phyloP scores from a whole-genome alignment of 2,888 invertebrate species.

The Epirrita christyi region DNA sequence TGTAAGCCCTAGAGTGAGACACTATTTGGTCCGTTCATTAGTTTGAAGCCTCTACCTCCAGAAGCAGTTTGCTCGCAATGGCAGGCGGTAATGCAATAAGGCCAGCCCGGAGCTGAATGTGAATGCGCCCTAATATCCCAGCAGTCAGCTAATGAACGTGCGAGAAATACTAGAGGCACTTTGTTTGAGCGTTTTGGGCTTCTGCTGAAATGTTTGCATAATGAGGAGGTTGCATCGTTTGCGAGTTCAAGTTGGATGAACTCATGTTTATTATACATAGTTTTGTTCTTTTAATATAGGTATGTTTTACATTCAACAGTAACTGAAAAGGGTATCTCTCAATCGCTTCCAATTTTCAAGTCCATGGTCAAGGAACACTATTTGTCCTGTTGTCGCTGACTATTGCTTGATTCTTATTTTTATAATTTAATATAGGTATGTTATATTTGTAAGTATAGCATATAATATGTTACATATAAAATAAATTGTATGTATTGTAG shows the following conservation, averaged over 20 bases:
- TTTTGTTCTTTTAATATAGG: too few relatives aligned
- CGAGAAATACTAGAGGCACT: conserved; percentile 40
- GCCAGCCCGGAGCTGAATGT: conserved; percentile 50
- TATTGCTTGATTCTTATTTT: too few relatives aligned
- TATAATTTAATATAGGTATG: too few relatives aligned
- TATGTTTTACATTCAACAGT: too few relatives aligned
- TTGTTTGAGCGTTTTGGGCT: conserved; percentile 20
- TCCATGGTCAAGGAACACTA: too few relatives aligned
- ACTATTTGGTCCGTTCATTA: conserved; percentile 31
- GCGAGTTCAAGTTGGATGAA: background rate
- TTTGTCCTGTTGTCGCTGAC: too few relatives aligned
- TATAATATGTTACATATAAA: too few relatives aligned
- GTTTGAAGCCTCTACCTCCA: background rate
- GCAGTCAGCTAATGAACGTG: conserved; percentile 65
- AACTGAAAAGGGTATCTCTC: too few relatives aligned
- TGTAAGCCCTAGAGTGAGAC: conserved; percentile 7
- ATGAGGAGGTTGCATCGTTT: conserved; percentile 18
- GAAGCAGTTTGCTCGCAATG: conserved; percentile 33
- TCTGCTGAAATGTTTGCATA: conserved; percentile 26
- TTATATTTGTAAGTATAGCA: too few relatives aligned
- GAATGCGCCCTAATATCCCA: conserved; percentile 59
- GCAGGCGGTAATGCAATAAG: conserved; percentile 53
- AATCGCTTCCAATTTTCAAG: too few relatives aligned
- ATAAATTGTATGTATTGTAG: too few relatives aligned
- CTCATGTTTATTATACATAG: conserved; percentile 3